Conservation (phyloP, 2,888 invertebrate species). For the Amblyjoppa fuscipennis region DNA sequence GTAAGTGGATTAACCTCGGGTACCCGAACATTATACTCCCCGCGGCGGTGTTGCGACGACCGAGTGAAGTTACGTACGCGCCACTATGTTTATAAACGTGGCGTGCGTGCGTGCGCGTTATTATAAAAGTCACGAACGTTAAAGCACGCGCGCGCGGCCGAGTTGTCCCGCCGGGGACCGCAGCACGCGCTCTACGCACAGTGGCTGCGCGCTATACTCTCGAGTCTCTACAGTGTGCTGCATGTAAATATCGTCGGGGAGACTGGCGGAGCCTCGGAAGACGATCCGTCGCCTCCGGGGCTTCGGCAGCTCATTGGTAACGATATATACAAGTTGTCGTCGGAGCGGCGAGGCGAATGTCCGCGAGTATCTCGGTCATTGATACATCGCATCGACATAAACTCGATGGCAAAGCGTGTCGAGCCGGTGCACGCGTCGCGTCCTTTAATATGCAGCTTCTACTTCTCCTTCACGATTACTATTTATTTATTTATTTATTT, state of each 20-base stretch:
- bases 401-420: conserved; percentile 6
- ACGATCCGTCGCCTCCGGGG: neutral
- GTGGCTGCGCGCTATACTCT: neutral
- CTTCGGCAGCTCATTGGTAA: neutral
- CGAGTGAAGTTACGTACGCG: conserved; percentile 30
- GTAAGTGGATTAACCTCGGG: conserved; percentile 70
- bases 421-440: neutral
- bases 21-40: conserved; percentile 59
- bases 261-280: neutral
- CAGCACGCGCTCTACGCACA: conserved; percentile 33
- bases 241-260: neutral
- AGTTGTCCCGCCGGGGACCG: conserved; percentile 47
- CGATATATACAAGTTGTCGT: conserved; percentile 13
- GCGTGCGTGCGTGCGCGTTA: conserved; percentile 53
- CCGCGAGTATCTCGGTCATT: conserved; percentile 49
- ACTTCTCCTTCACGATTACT: neutral
- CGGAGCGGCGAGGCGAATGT: conserved; percentile 12
- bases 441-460: neutral
- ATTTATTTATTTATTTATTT: no score
- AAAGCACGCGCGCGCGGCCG: conserved; percentile 63
- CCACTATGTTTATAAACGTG: no score
- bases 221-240: neutral
- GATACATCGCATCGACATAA: conserved; percentile 47
- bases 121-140: conserved; percentile 67
- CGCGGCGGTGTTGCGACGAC: conserved; percentile 51